Base-by-base conservation (phyloP, 1,140 invertebrate species). In the Saccostrea cuccullata region DNA sequence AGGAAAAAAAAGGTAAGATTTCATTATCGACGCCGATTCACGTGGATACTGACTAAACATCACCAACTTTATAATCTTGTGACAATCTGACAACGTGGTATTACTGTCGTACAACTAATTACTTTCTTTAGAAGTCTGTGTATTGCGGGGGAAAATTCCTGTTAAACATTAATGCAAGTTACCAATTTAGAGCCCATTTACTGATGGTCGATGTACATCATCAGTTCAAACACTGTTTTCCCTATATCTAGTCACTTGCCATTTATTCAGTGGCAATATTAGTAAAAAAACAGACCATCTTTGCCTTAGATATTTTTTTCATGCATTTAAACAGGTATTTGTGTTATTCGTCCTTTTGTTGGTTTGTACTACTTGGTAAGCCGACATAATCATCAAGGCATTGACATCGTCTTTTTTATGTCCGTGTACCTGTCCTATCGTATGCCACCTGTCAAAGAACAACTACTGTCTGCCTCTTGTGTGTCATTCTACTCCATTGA, bases 1-100 rank as follows among this genome's bases (percentile, higher is more conserved):
- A 30, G 30, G 15, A 77, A 40, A 36, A 30, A 11, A 2, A 64
- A 64, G 58, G 58, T 64, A 64, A 36, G 30, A 36, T 36, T 36
- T 64, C 58, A 20, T 64, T 77, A 26, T 77, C 70, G 70, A 77
- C 70, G 70, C 70, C 70, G 30, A 26, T 77, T 77, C 70, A 77
- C 70, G 70, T 77, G 70, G 70, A 77, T 77, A 30, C 23, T 77
- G 26, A 77, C 70, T 77, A 77, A 36, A 77, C 26, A 77, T 77
- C 70, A 77, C 70, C 30, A 40, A 13, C 11, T 77, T 77, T 77
- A 30, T 17, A 64, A 26, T 36, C 30, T 30, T 36, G 30, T 4
- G 26, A 15, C 70, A 77, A 26, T 36, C n/a, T 77, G 70, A 77
- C 70, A 36, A 26, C 20, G 60, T 23, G 60, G 60, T 67, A 23